These are phyloP conservation scores for Miltochrista miniata DNA, from an alignment of 2,888 invertebrate species.

Conservation along the genomic window DNA sequence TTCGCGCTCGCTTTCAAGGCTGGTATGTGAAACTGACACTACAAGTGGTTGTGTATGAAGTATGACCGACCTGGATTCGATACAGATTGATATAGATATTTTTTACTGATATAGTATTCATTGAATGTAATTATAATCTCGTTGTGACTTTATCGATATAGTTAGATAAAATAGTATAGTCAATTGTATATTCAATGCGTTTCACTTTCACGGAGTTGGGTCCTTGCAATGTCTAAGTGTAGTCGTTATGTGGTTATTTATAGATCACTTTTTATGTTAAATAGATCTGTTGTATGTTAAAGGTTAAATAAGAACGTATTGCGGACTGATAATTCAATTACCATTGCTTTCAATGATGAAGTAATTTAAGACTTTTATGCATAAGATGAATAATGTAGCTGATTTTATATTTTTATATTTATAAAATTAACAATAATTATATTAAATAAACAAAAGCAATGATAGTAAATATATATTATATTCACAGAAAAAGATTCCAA, in stretches of 20 bases:
- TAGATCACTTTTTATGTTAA: conserved; percentile 20
- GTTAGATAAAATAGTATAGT: conserved; percentile 39
- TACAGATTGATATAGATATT: conserved; percentile 37
- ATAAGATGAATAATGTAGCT: too few species aligned
- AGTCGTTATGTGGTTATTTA: conserved; percentile 22
- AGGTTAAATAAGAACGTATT: too few species aligned
- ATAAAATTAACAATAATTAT: too few species aligned
- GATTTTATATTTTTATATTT: too few species aligned
- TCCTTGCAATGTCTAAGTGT: conserved; percentile 39
- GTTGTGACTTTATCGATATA: conserved; percentile 19
- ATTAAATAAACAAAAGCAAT: too few species aligned
- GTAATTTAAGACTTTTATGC: too few species aligned
- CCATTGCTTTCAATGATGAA: too few species aligned
- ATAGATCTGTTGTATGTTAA: conserved; percentile 4
- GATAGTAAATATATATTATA: too few species aligned
- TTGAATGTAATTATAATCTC: conserved; percentile 40
- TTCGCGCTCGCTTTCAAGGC: conserved; percentile 68
- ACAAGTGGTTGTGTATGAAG: conserved; percentile 52
- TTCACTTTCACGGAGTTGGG: conserved; percentile 49
- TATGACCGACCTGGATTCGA: conserved; percentile 57
- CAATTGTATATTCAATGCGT: conserved; percentile 34
- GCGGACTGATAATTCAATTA: too few species aligned
- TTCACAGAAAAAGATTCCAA: too few species aligned
- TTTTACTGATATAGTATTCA: conserved; percentile 41
- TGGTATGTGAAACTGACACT: conserved; percentile 62